phyloP scores from a whole-genome alignment of 2,797 vertebrate genomes.

The Girardinus metallicus region DNA sequence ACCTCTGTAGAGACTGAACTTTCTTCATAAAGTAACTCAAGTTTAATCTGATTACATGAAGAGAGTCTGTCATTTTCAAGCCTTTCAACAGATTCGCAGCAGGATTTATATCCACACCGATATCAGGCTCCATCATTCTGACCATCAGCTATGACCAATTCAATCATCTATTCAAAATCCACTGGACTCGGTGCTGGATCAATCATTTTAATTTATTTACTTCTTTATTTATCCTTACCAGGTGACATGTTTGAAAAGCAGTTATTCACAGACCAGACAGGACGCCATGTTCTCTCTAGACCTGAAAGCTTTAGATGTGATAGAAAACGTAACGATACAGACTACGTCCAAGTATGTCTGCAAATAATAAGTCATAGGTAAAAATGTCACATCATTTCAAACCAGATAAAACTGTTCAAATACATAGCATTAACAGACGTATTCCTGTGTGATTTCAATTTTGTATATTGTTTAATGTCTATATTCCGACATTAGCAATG shows the following conservation, averaged over 20 bases:
- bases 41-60: neutral
- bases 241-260: neutral
- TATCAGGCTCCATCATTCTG: neutral
- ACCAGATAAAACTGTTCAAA: neutral
- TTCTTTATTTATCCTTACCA: neutral
- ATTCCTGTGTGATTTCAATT: neutral
- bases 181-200: neutral
- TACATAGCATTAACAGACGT: neutral
- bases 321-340: neutral
- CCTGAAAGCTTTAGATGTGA: neutral
- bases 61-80: neutral
- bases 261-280: neutral
- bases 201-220: neutral
- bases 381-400: neutral
- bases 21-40: neutral
- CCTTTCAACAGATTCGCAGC: no score
- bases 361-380: neutral
- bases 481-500: no score
- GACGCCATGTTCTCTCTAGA: no score
- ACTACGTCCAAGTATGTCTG: neutral
- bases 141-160: neutral
- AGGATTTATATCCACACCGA: no score
- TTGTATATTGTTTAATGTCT: neutral
- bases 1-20: neutral
- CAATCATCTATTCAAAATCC: neutral